phyloP scores from a whole-genome alignment of 2,797 vertebrate species.

The Centropyge bicolor region DNA sequence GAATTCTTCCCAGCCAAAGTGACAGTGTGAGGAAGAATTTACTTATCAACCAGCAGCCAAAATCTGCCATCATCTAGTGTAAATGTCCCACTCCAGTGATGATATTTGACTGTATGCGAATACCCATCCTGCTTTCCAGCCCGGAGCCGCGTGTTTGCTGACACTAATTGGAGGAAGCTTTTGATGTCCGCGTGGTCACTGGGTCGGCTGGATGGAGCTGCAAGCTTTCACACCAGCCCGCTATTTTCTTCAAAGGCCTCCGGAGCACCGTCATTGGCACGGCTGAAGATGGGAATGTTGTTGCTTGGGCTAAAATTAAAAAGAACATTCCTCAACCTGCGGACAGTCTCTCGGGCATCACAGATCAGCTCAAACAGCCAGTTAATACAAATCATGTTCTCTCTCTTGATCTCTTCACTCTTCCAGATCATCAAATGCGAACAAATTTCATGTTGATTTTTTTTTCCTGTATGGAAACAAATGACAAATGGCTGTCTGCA shows the following conservation, averaged over 20 bases:
- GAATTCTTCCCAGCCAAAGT: background rate
- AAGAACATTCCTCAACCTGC: constrained; percentile 29
- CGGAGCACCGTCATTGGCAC: constrained; percentile 12
- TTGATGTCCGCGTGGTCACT: constrained; percentile 65
- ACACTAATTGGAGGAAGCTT: constrained; percentile 72
- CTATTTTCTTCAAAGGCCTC: constrained; percentile 72
- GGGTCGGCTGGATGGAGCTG: constrained; percentile 22
- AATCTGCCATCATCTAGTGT: constrained; percentile 19
- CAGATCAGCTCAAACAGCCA: too few relatives aligned
- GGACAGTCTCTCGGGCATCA: background rate
- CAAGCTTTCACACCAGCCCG: constrained; percentile 67
- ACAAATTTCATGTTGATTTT: background rate
- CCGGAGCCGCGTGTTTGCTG: constrained; percentile 60
- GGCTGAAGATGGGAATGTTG: constrained; percentile 39
- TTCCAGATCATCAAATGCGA: background rate
- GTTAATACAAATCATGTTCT: background rate
- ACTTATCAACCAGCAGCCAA: constrained; percentile 5
- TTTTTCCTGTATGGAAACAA: background rate
- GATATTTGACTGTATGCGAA: constrained; percentile 26
- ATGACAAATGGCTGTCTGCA: background rate
- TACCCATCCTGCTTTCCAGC: background rate
- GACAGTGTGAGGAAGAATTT: background rate
- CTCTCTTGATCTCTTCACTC: background rate
- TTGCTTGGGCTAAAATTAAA: constrained; percentile 42
- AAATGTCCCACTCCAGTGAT: constrained; percentile 57